A percentile compares a stretch with the other conserved stretches of the same genome.
These are phyloP conservation scores for Cephus pulcher DNA, from an alignment of 2,888 invertebrate species.

Conservation along the genomic window DNA sequence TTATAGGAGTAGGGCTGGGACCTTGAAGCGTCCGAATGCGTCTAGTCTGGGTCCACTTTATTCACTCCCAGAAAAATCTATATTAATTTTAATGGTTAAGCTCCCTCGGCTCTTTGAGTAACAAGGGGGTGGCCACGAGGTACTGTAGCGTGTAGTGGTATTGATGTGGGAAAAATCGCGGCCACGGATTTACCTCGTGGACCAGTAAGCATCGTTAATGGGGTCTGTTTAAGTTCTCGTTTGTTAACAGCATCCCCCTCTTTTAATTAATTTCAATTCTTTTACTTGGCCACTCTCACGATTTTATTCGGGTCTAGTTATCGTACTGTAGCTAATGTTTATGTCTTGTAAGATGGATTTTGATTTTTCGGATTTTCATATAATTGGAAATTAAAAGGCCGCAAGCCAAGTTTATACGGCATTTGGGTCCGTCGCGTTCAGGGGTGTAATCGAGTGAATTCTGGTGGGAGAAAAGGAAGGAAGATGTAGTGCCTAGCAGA, in stretches of 20 bases:
- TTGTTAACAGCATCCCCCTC: not conserved
- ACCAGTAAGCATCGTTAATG: not conserved
- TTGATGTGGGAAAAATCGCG: constrained; percentile 7
- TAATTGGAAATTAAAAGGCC: not conserved
- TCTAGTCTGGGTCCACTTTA: not conserved
- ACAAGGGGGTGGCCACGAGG: not conserved
- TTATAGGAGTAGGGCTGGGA: not conserved
- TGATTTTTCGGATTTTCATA: not conserved
- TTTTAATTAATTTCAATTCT: not conserved
- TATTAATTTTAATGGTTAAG: constrained; percentile 6
- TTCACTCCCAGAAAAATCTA: constrained; percentile 7
- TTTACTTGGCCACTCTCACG: not conserved
- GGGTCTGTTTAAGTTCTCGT: not conserved
- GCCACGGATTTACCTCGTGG: constrained; percentile 5
- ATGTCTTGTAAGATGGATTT: not conserved
- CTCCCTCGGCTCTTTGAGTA: not conserved
- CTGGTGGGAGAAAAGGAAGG: not conserved
- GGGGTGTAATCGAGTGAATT: not conserved
- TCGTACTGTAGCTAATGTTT: not conserved
- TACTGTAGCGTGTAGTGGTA: not conserved
- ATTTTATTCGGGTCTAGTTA: not conserved
- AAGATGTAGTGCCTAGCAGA: not conserved
- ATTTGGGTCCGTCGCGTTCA: not conserved
- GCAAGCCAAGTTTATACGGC: not conserved
- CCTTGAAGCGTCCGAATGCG: not conserved